Percentiles rank a stretch among this genome's conserved stretches.
These are phyloP conservation scores for Copidosoma aretas DNA, from an alignment of 2,888 invertebrate genomes.

Conservation along the genomic window DNA sequence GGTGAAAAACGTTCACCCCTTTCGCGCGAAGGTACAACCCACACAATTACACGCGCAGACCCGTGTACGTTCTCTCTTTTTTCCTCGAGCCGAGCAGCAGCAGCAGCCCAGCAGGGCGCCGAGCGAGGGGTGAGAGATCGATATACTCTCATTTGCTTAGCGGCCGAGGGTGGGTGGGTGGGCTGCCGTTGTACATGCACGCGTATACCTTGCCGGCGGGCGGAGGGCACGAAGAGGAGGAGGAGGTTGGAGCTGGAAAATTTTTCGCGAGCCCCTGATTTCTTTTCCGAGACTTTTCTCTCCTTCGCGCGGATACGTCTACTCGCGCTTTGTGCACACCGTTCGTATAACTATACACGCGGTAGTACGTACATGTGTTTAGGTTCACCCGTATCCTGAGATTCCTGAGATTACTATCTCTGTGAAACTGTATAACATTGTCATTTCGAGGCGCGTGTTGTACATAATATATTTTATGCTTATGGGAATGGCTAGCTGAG, in stretches of 20 bases:
- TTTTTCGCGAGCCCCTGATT: background rate
- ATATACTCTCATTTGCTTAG: conserved; percentile 42
- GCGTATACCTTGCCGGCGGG: background rate
- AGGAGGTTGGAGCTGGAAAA: background rate
- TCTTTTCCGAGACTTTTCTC: conserved; percentile 3
- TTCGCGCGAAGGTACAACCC: background rate
- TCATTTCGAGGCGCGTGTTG: too few relatives aligned
- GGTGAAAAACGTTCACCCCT: background rate
- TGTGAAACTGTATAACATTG: too few relatives aligned
- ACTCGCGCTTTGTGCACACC: too few relatives aligned
- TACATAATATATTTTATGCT: too few relatives aligned
- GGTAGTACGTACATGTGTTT: too few relatives aligned
- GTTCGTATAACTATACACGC: too few relatives aligned
- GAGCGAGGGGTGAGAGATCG: conserved; percentile 22
- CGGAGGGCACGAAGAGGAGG: conserved; percentile 1
- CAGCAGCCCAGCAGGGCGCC: background rate
- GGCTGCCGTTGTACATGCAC: too few relatives aligned
- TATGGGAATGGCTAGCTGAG: too few relatives aligned
- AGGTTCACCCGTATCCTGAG: too few relatives aligned
- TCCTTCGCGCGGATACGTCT: too few relatives aligned
- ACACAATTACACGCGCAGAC: background rate
- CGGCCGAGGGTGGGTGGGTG: conserved; percentile 6
- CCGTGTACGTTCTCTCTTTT: background rate
- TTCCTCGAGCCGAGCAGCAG: background rate
- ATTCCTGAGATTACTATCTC: too few relatives aligned